Evolutionary conservation across 2,113 vertebrate species (phyloP).

Genomic region (Eonycteris spelaea): DNA sequence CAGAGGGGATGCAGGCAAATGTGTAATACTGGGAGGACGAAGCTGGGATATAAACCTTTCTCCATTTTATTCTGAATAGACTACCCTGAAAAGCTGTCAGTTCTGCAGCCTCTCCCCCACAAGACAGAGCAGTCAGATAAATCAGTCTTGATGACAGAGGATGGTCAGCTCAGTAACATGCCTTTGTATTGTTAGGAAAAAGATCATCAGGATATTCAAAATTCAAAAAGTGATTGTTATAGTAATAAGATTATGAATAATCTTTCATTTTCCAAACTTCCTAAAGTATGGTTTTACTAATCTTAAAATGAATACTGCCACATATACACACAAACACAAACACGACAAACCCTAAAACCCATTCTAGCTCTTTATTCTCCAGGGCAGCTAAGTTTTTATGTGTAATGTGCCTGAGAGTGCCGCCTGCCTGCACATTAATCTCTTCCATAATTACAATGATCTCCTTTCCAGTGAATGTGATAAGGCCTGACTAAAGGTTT

Average conservation of each 20-base stretch:
- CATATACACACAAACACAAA: neutral
- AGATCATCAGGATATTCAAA: neutral
- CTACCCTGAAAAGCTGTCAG: neutral
- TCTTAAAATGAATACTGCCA: neutral
- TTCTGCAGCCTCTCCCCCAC: neutral
- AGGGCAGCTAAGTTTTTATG: neutral
- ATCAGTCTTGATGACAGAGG: neutral
- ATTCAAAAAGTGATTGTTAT: neutral
- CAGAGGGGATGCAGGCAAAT: neutral
- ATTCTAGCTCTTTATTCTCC: neutral
- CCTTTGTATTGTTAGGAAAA: neutral
- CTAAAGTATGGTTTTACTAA: neutral
- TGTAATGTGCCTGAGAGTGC: neutral
- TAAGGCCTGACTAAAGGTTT: slow-evolving; percentile 50
- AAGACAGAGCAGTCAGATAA: neutral
- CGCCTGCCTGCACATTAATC: neutral
- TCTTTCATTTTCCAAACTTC: neutral
- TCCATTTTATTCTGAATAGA: neutral
- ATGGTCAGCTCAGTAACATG: neutral
- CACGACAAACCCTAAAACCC: neutral
- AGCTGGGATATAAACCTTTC: neutral
- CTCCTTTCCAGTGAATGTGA: slow-evolving; percentile 2
- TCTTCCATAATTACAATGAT: slow-evolving; percentile 24
- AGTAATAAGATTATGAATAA: neutral
- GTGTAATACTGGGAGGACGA: neutral